Base-by-base conservation (phyloP, 2,797 vertebrate genomes). In the Typhlichthys subterraneus region DNA sequence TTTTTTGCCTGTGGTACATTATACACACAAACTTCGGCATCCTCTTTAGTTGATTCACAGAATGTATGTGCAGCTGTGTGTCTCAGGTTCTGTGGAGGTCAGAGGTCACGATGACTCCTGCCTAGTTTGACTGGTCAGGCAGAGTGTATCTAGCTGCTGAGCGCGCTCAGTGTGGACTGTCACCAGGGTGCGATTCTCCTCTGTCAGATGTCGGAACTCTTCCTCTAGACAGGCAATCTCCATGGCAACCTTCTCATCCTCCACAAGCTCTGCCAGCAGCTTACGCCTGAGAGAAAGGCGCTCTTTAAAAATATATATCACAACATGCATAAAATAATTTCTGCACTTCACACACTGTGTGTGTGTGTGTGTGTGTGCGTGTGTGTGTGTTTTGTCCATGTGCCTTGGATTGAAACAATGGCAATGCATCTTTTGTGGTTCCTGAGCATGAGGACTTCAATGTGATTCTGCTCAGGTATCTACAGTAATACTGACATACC, bases 121-220 rank as follows among this genome's bases (percentile, higher is more conserved):
- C 65, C 94, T 91, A 66, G 93, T 94, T 75, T 88, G 93, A 79
- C 89, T 93, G 87, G 91, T 91, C 83, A 94, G 91, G 81, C 95
- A 91, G 64, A 99, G 95, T 52, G 92, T 95, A 83, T 97, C 95
- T 80, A 99, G 92, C 78, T 98, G 95, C 80, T 94, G 94, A 50
- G 94, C 91, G 1, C 95, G 93, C 70, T 98, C 95, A 0, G 91
- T 93, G 89, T 99, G 95, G 74, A 94, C 94, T 59, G 93, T 85
- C 88, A 93, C 93, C 88, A 99, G 83, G 0, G 89, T 94, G 79
- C 87, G 94, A 77, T 99, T 99, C 89, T 99, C 97, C 80, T 98
- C 97, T 0, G 93, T 92, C 59, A 99, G 93, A 33, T 92, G 94
- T 33, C 91, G 90, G 1, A 97, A 99, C 84, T 98, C 96, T 75